Conservation (phyloP, 1,140 invertebrate genomes). For the Tenebrio molitor region DNA sequence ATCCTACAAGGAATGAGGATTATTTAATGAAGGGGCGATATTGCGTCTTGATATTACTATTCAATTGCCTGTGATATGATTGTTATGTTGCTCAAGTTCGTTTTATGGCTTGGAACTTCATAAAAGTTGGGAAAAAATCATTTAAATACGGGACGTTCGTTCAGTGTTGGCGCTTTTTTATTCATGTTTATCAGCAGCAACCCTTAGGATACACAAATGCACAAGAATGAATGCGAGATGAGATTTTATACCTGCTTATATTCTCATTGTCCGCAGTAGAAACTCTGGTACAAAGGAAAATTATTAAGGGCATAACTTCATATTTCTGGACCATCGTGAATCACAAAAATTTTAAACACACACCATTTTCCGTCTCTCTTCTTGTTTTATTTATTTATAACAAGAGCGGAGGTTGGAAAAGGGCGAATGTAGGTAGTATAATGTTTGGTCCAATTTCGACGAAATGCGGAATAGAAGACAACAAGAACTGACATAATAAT, state of each 20-base stretch:
- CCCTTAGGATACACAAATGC: constrained; percentile 1
- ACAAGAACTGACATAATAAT: neutral
- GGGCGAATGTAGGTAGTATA: too few species aligned
- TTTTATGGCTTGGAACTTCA: neutral
- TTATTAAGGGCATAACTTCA: too few species aligned
- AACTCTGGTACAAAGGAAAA: neutral
- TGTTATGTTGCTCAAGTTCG: neutral
- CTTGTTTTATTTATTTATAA: too few species aligned
- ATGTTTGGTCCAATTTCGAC: too few species aligned
- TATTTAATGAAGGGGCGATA: constrained; percentile 19
- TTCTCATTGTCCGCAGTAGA: neutral
- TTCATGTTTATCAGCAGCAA: neutral
- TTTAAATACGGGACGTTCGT: constrained; percentile 2
- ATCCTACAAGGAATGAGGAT: constrained; percentile 24
- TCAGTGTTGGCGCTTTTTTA: neutral
- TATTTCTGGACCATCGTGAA: too few species aligned
- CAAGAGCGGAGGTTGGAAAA: neutral
- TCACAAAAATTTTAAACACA: too few species aligned
- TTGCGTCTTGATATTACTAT: constrained; percentile 19
- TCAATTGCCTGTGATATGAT: constrained; percentile 21
- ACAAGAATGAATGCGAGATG: constrained; percentile 3
- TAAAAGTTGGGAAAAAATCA: constrained; percentile 15
- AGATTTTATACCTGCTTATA: constrained; percentile 26
- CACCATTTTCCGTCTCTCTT: too few species aligned
- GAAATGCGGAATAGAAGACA: too few species aligned